Conservation (phyloP, 2,888 invertebrate genomes). For the Teleiodes luculella region DNA sequence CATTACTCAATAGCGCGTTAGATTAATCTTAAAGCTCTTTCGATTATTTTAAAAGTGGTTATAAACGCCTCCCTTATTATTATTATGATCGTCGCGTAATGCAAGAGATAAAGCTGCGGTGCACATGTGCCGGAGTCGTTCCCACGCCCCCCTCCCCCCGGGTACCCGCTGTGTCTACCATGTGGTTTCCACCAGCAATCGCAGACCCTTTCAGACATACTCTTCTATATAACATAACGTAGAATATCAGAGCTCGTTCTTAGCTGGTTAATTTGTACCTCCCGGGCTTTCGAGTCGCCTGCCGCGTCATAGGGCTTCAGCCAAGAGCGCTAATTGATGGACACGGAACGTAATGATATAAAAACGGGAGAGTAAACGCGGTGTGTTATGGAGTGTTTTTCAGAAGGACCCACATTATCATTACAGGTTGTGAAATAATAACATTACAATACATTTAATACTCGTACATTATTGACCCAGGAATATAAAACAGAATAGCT, state of each 20-base stretch:
- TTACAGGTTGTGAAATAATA: slow-evolving; percentile 16
- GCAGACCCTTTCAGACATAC: slow-evolving; percentile 33
- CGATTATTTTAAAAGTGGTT: too few species aligned
- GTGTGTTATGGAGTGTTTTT: slow-evolving; percentile 19
- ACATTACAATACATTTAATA: too few species aligned
- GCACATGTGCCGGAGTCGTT: slow-evolving; percentile 69
- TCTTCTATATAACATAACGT: not conserved
- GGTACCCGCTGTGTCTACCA: slow-evolving; percentile 44
- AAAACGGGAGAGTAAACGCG: slow-evolving; percentile 34
- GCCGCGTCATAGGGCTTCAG: slow-evolving; percentile 66
- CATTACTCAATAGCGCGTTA: too few species aligned
- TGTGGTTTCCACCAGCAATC: slow-evolving; percentile 58
- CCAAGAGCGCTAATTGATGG: slow-evolving; percentile 65
- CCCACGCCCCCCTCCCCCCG: slow-evolving; percentile 56
- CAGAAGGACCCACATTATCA: not conserved
- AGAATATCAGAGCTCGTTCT: slow-evolving; percentile 18
- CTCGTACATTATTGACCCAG: too few species aligned
- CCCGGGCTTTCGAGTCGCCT: slow-evolving; percentile 61
- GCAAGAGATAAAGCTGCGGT: slow-evolving; percentile 71
- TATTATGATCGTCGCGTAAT: slow-evolving; percentile 60
- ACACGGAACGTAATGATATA: slow-evolving; percentile 66
- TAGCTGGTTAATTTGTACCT: slow-evolving; percentile 47
- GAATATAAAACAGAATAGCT: too few species aligned
- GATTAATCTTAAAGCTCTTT: too few species aligned
- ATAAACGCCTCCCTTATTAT: too few species aligned